Conservation (phyloP, 1,140 invertebrate species). For the Mamestra configurata region DNA sequence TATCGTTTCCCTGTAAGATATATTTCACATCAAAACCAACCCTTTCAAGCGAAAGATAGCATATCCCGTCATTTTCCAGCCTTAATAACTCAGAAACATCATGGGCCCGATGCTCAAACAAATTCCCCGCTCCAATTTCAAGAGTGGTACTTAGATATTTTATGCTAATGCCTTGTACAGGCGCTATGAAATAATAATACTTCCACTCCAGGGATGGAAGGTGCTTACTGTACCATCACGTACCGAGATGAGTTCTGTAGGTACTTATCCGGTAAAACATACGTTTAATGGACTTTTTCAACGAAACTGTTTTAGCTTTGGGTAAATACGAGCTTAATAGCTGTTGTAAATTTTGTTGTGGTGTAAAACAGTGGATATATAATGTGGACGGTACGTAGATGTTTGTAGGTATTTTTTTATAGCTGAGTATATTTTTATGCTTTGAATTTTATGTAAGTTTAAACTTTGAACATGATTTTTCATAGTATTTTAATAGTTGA, state of each 20-base stretch:
- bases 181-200: constrained; percentile 75
- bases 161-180: constrained; percentile 74
- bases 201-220: constrained; percentile 48
- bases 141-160: constrained; percentile 71
- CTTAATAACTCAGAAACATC: constrained; percentile 35
- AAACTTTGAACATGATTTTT: too few relatives aligned
- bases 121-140: constrained; percentile 63
- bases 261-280: constrained; percentile 46
- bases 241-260: constrained; percentile 30
- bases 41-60: not conserved
- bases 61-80: not conserved
- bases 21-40: not conserved
- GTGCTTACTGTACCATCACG: constrained; percentile 31
- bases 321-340: constrained; percentile 28
- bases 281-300: constrained; percentile 52
- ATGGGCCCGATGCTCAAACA: constrained; percentile 52
- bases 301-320: constrained; percentile 45
- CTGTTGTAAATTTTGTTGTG: constrained; percentile 36
- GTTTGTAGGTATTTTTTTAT: too few relatives aligned
- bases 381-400: not conserved
- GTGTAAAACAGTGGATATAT: constrained; percentile 10
- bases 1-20: not conserved
- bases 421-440: too few relatives aligned
- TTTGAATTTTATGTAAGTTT: too few relatives aligned
- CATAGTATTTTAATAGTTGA: too few relatives aligned